Evolutionary conservation across 2,797 vertebrate genomes (phyloP).

Genomic region (Sciurus carolinensis): DNA sequence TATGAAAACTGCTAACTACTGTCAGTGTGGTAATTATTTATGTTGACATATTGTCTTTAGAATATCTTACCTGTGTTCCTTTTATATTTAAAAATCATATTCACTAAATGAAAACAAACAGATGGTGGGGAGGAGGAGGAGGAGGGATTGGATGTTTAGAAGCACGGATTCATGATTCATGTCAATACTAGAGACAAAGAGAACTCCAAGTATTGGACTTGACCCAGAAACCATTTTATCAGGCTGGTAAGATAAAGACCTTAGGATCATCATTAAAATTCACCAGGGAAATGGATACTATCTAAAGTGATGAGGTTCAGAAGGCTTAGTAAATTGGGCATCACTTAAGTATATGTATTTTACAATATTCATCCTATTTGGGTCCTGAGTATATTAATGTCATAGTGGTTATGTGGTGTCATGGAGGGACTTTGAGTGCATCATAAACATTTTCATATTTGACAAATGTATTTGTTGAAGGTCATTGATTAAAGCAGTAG

Average conservation of each 20-base stretch:
- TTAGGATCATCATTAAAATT: slow-evolving; percentile 58
- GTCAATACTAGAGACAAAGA: slow-evolving; percentile 40
- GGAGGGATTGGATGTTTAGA: slow-evolving; percentile 55
- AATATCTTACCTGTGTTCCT: slow-evolving; percentile 60
- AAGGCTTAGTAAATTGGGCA: neutral
- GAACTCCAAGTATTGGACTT: slow-evolving; percentile 39
- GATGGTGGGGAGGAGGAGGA: neutral
- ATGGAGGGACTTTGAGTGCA: neutral
- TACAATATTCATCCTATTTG: slow-evolving; percentile 52
- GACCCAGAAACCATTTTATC: slow-evolving; percentile 64
- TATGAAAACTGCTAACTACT: slow-evolving; percentile 91
- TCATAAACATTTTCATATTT: slow-evolving; percentile 72
- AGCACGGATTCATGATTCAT: slow-evolving; percentile 50
- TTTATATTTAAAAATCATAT: slow-evolving; percentile 61
- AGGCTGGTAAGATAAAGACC: slow-evolving; percentile 50
- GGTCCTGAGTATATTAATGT: slow-evolving; percentile 45
- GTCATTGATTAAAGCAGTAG: slow-evolving; percentile 66
- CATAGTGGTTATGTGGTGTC: slow-evolving; percentile 1
- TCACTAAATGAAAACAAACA: slow-evolving; percentile 50
- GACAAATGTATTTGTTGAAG: slow-evolving; percentile 65
- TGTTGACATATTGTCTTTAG: slow-evolving; percentile 77
- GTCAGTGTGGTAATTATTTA: slow-evolving; percentile 87
- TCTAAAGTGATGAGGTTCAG: slow-evolving; percentile 17
- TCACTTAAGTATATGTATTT: slow-evolving; percentile 57
- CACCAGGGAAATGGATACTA: slow-evolving; percentile 13